These are phyloP conservation scores for Pholis gunnellus DNA, from an alignment of 2,113 vertebrate species.

Conservation along the genomic window DNA sequence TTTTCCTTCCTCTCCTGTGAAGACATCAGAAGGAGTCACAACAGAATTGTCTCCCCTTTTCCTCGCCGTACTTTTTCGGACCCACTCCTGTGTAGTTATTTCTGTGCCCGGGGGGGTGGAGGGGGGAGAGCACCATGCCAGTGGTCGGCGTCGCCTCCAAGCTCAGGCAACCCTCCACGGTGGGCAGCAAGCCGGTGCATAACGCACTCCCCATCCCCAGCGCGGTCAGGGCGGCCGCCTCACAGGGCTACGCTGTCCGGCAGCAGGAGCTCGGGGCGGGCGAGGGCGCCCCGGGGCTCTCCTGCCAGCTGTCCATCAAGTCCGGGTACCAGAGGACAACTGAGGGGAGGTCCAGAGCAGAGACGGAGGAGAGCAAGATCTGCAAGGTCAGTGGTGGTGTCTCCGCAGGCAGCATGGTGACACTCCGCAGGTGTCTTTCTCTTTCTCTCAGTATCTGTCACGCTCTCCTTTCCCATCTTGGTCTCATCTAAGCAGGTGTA, in stretches of 20 bases:
- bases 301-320: slow-evolving; percentile 91
- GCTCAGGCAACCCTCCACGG: slow-evolving; percentile 88
- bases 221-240: slow-evolving; percentile 78
- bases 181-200: slow-evolving; percentile 92
- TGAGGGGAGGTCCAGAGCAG: slow-evolving; percentile 82
- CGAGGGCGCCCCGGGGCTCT: slow-evolving; percentile 80
- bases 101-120: slow-evolving; percentile 23
- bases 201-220: slow-evolving; percentile 91
- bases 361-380: slow-evolving; percentile 95
- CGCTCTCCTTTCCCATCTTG: neutral
- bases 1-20: slow-evolving; percentile 14
- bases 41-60: slow-evolving; percentile 36
- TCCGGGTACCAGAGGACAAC: slow-evolving; percentile 85
- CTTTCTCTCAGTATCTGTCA: neutral
- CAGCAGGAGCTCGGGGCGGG: slow-evolving; percentile 84
- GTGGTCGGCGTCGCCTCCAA: slow-evolving; percentile 97
- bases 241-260: slow-evolving; percentile 84
- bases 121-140: slow-evolving; percentile 87
- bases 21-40: slow-evolving; percentile 56
- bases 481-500: slow-evolving; percentile 62
- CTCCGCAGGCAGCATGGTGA: neutral
- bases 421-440: slow-evolving; percentile 56
- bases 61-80: slow-evolving; percentile 9
- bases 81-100: slow-evolving; percentile 46
- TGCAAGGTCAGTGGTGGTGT: slow-evolving; percentile 85